These are phyloP conservation scores for Aldabrachelys gigantea DNA, from an alignment of 2,113 vertebrate species.

Conservation along the genomic window DNA sequence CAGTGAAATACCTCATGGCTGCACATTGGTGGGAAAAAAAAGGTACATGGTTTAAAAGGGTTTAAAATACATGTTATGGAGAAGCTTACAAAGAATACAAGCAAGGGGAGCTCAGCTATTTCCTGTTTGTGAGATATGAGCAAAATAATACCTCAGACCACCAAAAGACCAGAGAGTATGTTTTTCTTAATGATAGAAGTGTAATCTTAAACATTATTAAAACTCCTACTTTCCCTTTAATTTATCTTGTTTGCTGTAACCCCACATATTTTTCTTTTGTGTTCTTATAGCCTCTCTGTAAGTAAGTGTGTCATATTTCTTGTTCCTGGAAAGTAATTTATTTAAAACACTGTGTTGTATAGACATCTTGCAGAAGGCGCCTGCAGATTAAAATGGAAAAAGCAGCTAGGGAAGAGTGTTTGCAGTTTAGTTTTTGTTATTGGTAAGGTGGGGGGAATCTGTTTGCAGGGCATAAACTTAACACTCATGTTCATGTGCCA, in stretches of 20 bases:
- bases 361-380: neutral
- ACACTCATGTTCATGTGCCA: neutral
- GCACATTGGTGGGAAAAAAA: neutral
- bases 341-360: neutral
- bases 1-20: neutral
- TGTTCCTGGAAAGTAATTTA: neutral
- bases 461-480: neutral
- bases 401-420: neutral
- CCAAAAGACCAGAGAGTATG: slow-evolving; percentile 7
- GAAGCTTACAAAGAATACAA: neutral
- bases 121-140: neutral
- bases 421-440: neutral
- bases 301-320: neutral
- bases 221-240: neutral
- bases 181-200: slow-evolving; percentile 17
- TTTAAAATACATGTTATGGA: neutral
- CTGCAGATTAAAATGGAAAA: neutral
- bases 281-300: neutral
- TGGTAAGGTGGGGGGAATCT: neutral
- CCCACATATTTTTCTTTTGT: rapidly evolving
- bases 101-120: neutral
- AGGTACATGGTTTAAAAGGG: neutral
- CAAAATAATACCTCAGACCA: slow-evolving; percentile 3
- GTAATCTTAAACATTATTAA: neutral
- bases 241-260: neutral